phyloP scores from a whole-genome alignment of 37 sponge, comb jelly and placozoan genomes.

The Beroe forskalii region DNA sequence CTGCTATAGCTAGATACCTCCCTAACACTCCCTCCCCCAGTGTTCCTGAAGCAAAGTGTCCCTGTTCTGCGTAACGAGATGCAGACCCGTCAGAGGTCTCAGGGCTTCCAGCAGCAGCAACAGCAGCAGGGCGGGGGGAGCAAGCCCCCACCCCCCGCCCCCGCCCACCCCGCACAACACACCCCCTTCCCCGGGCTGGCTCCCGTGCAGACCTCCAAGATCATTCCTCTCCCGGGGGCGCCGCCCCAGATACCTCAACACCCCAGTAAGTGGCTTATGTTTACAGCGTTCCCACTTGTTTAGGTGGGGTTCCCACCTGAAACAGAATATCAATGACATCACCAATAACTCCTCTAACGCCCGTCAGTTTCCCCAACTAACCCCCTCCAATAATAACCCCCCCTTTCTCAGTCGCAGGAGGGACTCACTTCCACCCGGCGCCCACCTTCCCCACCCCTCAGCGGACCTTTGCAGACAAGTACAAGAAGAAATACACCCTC shows the following conservation, averaged over 20 bases:
- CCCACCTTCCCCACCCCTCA: conserved; percentile 21
- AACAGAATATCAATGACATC: no score
- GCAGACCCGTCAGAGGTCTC: conserved; percentile 20
- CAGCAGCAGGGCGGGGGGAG: not conserved
- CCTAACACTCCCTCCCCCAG: not conserved
- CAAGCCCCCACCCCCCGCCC: not conserved
- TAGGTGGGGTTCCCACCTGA: no score
- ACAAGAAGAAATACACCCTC: conserved; percentile 1
- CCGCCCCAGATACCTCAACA: no score
- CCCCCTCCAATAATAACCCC: not conserved
- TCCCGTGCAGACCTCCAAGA: conserved; percentile 24
- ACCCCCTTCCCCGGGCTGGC: conserved; percentile 42
- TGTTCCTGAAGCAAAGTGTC: conserved; percentile 47
- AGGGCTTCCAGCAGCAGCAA: not conserved
- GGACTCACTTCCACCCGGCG: conserved; percentile 14
- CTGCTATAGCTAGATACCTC: no score
- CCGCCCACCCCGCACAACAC: not conserved
- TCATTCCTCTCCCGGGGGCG: not conserved
- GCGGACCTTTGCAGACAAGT: conserved; percentile 27
- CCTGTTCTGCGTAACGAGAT: conserved; percentile 23
- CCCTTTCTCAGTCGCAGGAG: conserved; percentile 1
- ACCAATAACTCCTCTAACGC: no score
- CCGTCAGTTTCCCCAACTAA: no score
- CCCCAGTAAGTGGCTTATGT: no score
- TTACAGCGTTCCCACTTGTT: no score